Base-by-base conservation (phyloP, 2,888 invertebrate genomes). In the Synanthedon myopaeformis region DNA sequence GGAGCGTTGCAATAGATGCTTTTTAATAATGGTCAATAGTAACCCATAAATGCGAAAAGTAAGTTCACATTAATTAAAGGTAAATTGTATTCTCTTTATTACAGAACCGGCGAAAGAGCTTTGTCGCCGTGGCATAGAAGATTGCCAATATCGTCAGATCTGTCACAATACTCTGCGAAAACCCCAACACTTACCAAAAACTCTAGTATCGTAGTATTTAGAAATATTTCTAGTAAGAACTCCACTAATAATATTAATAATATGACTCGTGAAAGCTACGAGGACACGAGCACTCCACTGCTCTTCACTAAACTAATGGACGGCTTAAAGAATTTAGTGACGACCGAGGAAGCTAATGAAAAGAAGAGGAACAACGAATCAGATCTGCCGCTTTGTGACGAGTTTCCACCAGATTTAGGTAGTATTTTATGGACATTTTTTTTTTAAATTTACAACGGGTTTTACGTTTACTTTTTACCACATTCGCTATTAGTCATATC, bases 391-490 rank as follows among this genome's bases (percentile, higher is more conserved):
- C 72, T 79, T 23, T 93, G 93, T 74, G 91, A 91, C 13, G 82
- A 82, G 56, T 82, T 89, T 51, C 91, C 92, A 41, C 90, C 91
- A 42, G 90, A 91, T 77, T 88, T 93, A 70, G 89, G 92, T 92
- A 75, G 88, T 84, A 72, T 51, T 45, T 49, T 49, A 8, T 13
- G 45, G 45, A 8, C 8, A 45, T 45, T 45, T 45, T 19, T 19
- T 45, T 28, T 5, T 28, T n/a, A n/a, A 28, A 28, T 28, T 28
- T 28, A 28, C 3, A 28, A 17, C 1, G 17, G 17, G 17, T 17
- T 17, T 17, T 1, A 17, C 17, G 17, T 17, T 17, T 2, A 2
- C 17, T 17, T 17, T 17, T 1, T 17, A 17, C 17, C 17, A 17
- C 17, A 17, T 17, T 2, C 17, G 17, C 17, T 17, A 17, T 17